Base-by-base conservation (phyloP, 1,140 invertebrate species). In the Heliothis subflexa region DNA sequence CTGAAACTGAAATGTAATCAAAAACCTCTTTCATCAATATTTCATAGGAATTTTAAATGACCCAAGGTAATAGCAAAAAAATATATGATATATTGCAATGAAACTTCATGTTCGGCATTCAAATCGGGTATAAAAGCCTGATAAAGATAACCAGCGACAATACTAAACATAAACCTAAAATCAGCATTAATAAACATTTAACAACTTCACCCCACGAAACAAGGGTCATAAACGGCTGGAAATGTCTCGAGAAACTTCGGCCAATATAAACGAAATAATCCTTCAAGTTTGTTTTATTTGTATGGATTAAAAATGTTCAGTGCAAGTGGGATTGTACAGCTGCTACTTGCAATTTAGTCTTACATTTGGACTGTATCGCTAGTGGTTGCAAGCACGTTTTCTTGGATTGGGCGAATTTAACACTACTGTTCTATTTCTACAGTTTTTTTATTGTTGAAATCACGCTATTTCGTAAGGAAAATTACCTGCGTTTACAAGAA, bases 201-300 rank as follows among this genome's bases (percentile, higher is more conserved):
- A 71, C 68, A 71, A 71, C 49, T 25, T 55, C 50, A 16, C 10
- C 49, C 45, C 14, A 70, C 50, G 50, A 40, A 40, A 68, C 64
- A 55, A 54, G 50, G 68, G 25, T 71, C 54, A 71, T 71, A 71
- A 71, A 71, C 68, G 50, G n/a, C 25, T 71, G 50, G 14, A 33
- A 71, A 55, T 71, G 50, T 54, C 68, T 16, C 25, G 50, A 71
- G 50, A 55, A 71, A 55, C 68, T 55, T 71, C 50, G 28, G 12
- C 50, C 68, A 71, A 71, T 71, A 71, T 55, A 71, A 50, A 55
- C 68, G 28, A 55, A 71, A 33, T 71, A 55, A 55, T 71, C 68
- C 25, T 55, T 54, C 40, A 71, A 71, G 49, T 71, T 71, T 40
- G 28, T 49, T 71, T 55, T 71, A 40, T 55, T 55, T 55, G 14